phyloP scores from a whole-genome alignment of 2,888 invertebrate species.

The Ennomos erosarius region DNA sequence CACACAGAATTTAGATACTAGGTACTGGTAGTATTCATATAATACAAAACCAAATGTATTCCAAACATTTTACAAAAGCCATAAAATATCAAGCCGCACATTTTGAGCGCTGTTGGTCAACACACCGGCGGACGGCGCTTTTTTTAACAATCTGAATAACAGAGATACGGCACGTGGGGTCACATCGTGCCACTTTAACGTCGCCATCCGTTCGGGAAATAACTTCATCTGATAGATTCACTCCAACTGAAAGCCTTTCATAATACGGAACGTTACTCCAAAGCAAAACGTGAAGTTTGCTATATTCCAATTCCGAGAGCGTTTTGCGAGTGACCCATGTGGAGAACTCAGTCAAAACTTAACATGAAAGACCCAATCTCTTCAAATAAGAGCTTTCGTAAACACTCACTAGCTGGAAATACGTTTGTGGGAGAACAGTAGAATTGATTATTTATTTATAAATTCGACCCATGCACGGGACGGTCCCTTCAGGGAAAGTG shows the following conservation, averaged over 20 bases:
- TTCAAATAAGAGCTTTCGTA: conserved; percentile 33
- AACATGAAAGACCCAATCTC: conserved; percentile 35
- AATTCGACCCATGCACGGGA: conserved; percentile 54
- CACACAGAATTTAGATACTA: too few species aligned
- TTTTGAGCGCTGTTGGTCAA: conserved; percentile 9
- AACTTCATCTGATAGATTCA: conserved; percentile 18
- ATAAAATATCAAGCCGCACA: conserved; percentile 1
- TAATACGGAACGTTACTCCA: conserved; percentile 2
- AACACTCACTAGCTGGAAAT: conserved; percentile 26
- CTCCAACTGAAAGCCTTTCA: conserved; percentile 9
- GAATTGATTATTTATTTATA: conserved; percentile 67
- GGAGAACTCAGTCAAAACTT: conserved; percentile 32
- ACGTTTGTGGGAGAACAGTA: conserved; percentile 36
- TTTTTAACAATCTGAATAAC: conserved; percentile 14
- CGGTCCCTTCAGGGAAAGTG: conserved; percentile 49
- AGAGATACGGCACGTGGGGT: conserved; percentile 24
- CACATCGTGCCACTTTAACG: conserved; percentile 5
- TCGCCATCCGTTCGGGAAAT: conserved; percentile 9
- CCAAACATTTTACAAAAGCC: not conserved
- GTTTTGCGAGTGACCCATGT: conserved; percentile 3
- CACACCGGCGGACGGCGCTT: conserved; percentile 10
- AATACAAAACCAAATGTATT: too few species aligned
- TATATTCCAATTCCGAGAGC: conserved; percentile 8
- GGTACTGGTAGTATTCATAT: too few species aligned
- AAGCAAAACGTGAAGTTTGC: conserved; percentile 16